Base-by-base conservation (phyloP, 1,140 invertebrate species). In the Colletes latitarsis region DNA sequence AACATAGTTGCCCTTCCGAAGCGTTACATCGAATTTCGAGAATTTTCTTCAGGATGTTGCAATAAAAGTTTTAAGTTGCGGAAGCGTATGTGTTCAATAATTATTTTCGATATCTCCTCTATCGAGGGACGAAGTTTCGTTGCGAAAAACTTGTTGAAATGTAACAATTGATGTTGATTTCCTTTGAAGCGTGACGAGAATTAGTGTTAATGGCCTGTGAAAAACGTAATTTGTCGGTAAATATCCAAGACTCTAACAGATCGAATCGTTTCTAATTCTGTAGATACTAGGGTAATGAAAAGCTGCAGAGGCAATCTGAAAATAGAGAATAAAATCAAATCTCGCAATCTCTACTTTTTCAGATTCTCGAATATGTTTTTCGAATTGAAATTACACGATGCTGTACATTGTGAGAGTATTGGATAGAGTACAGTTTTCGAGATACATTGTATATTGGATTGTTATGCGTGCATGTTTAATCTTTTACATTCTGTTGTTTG, bases 401-500 rank as follows among this genome's bases (percentile, higher is more conserved):
- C 12, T 57, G 39, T 76, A 30, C 52, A 46, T 14, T 69, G 14
- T 21, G 39, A 53, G 46, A 70, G 52, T 10, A 39, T 46, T 49
- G 4, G 30, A 4, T 39, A 15, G 17, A 52, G 12, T 77, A 68
- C 14, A 30, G 1, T 19, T 72, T 30, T 55, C 14, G 15, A 71
- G n/a, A 4, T 78, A 46, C 3, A n/a, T 21, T 12, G 58, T 62
- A 63, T 58, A 78, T 64, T 64, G 69, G 58, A 78, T 78, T 64
- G 69, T 78, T 78, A 64, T 30, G 77, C 58, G 21, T 52, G 70
- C 41, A 15, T 49, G 9, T 66, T 14, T n/a, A 57, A 55, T 64
- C 6, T 62, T 73, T 79, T 64, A 57, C 12, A 55, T 21, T 64
- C 19, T 9, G 14, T 73, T 71, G 30, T 77, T 77, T 41, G 17